These are phyloP conservation scores for Lanius collurio DNA, from an alignment of 2,113 vertebrate genomes.

Conservation along the genomic window DNA sequence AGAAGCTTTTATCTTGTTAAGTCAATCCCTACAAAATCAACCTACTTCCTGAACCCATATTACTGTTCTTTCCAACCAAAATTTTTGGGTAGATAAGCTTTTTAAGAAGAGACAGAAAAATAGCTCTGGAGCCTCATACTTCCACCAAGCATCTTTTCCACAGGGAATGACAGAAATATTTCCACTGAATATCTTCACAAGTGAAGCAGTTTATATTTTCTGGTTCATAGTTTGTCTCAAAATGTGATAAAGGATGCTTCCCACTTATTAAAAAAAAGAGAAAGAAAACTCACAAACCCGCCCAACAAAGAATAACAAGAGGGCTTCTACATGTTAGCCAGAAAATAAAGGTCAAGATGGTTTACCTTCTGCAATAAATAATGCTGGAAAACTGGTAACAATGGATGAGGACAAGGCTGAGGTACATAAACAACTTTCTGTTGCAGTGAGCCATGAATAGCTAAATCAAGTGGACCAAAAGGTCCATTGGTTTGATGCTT, in stretches of 20 bases:
- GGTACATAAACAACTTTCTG: no score
- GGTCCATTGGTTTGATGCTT: no score
- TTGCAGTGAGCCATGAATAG: no score
- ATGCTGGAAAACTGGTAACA: background rate
- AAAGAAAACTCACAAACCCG: no score
- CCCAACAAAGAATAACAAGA: background rate
- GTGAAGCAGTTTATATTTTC: background rate
- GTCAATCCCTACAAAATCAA: background rate
- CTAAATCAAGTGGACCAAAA: no score
- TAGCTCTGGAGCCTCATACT: background rate
- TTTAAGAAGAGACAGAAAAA: background rate
- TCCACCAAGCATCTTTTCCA: background rate
- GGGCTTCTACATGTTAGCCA: background rate
- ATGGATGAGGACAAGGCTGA: background rate
- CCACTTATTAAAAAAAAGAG: background rate
- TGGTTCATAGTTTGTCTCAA: background rate
- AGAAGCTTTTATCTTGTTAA: background rate
- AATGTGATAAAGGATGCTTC: background rate
- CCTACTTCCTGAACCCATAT: background rate
- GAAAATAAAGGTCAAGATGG: background rate
- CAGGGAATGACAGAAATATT: background rate
- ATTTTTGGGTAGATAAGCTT: background rate
- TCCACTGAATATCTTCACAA: background rate
- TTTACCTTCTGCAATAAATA: background rate
- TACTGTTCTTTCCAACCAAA: background rate